Base-by-base conservation (phyloP, 2,113 vertebrate genomes). In the Helogale parvula region DNA sequence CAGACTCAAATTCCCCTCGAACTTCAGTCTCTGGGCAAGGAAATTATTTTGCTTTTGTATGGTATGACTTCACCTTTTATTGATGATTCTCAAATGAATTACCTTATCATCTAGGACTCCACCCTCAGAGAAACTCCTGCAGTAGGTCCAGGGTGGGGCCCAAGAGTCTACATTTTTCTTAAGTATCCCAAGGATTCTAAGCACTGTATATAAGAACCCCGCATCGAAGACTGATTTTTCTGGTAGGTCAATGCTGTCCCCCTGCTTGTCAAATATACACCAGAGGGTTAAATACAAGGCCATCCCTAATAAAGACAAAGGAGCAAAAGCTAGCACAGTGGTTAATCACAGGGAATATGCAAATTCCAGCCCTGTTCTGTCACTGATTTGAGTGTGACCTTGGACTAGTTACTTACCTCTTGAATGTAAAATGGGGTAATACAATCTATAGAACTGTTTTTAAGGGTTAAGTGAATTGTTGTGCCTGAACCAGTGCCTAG, bases 41-140 rank as follows among this genome's bases (percentile, higher is more conserved):
- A 79, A 72, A 91, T 66, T 47, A 91, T 57, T 93, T 54, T 88
- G 13, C 66, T 82, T 80, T 93, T 93, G 33, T 90, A 76, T 11
- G 88, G 11, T 81, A 47, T 50, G 33, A 88, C 47, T 88, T 90
- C 50, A 94, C n/a, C 27, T 25, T 57, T 93, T 87, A 50, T 16
- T 41, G 31, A 29, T 38, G 57, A 38, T 33, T 94, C 52, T 80
- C 79, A 92, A 92, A 93, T 77, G 52, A 94, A 72, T 71, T 87
- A 79, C 35, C 76, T 65, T 19, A 65, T 35, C 13, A 52, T 23
- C 10, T 17, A 77, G 85, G 54, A 85, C 12, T 29, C 35, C 29
- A 63, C 76, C 50, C 71, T 69, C 33, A 60, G 15, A 90, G 47
- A 69, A 50, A 54, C 63, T 79, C 33, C 84, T 35, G 47, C 11